These are phyloP conservation scores for Sphaerophoria rueppellii DNA, from an alignment of 2,888 invertebrate species.

Conservation along the genomic window DNA sequence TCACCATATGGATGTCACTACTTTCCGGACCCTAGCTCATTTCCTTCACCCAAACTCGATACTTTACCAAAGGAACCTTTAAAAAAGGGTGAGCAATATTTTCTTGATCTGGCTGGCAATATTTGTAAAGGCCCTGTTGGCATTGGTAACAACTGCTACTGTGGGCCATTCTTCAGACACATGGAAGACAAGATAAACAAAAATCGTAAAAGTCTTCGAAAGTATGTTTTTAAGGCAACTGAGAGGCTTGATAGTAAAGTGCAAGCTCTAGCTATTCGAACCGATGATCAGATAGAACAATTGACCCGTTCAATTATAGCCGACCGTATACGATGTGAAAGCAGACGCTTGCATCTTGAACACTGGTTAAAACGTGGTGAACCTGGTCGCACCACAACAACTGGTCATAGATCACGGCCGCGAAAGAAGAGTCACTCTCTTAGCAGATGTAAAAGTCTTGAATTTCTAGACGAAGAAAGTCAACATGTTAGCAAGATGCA, in stretches of 20 bases:
- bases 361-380: slow-evolving; percentile 87
- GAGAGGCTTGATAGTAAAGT: slow-evolving; percentile 91
- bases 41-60: slow-evolving; percentile 92
- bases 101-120: slow-evolving; percentile 95
- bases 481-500: slow-evolving; percentile 76
- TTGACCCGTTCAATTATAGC: slow-evolving; percentile 83
- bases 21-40: slow-evolving; percentile 92
- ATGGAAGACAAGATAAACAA: slow-evolving; percentile 92
- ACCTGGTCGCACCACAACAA: slow-evolving; percentile 84
- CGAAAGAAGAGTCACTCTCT: slow-evolving; percentile 84
- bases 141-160: slow-evolving; percentile 95
- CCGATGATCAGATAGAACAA: slow-evolving; percentile 88
- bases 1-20: slow-evolving; percentile 96
- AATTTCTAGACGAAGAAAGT: slow-evolving; percentile 83
- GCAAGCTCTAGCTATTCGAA: slow-evolving; percentile 89
- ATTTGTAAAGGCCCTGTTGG: slow-evolving; percentile 98
- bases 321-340: slow-evolving; percentile 81
- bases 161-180: slow-evolving; percentile 94
- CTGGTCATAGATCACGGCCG: slow-evolving; percentile 82
- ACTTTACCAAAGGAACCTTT: slow-evolving; percentile 93
- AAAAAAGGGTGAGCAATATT: slow-evolving; percentile 95
- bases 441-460: slow-evolving; percentile 88
- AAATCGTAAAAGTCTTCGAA: slow-evolving; percentile 85
- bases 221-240: slow-evolving; percentile 88
- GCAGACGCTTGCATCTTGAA: slow-evolving; percentile 87